Percentiles rank a stretch among this genome's conserved stretches.
Conservation (phyloP, 2,113 vertebrate species). For the Passer montanus region DNA sequence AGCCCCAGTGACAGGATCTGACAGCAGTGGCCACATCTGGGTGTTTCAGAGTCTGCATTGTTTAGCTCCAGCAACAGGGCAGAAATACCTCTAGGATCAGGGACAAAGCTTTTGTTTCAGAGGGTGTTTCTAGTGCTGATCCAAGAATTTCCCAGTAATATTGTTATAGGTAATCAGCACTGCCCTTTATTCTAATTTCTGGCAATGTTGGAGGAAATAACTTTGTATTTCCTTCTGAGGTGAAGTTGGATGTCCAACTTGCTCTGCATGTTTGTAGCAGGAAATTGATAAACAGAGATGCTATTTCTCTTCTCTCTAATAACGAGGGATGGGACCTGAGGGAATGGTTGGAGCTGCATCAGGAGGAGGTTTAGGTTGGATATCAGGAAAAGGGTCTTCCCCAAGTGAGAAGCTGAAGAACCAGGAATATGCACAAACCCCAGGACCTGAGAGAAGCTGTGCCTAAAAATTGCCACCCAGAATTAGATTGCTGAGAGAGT, state of each 20-base stretch:
- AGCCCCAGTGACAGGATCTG: neutral
- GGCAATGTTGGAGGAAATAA: neutral
- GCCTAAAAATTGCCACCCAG: neutral
- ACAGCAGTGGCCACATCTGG: neutral
- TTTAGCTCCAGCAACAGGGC: neutral
- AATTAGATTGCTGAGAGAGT: neutral
- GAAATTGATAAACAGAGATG: neutral
- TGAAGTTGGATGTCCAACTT: neutral
- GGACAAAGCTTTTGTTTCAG: neutral
- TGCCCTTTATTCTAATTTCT: neutral
- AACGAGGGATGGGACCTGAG: rapidly evolving
- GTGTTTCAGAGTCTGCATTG: neutral
- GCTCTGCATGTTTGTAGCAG: neutral
- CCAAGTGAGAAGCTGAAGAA: neutral
- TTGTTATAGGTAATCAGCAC: neutral
- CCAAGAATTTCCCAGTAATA: neutral
- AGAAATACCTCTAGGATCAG: neutral
- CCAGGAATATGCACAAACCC: neutral
- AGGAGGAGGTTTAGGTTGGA: neutral
- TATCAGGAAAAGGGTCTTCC: neutral
- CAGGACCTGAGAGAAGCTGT: neutral
- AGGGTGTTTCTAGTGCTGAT: neutral
- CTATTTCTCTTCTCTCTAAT: neutral
- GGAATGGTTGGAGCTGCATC: neutral
- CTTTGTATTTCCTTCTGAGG: neutral